These are phyloP conservation scores for Alcis repandata DNA, from an alignment of 2,888 invertebrate genomes.

Conservation along the genomic window DNA sequence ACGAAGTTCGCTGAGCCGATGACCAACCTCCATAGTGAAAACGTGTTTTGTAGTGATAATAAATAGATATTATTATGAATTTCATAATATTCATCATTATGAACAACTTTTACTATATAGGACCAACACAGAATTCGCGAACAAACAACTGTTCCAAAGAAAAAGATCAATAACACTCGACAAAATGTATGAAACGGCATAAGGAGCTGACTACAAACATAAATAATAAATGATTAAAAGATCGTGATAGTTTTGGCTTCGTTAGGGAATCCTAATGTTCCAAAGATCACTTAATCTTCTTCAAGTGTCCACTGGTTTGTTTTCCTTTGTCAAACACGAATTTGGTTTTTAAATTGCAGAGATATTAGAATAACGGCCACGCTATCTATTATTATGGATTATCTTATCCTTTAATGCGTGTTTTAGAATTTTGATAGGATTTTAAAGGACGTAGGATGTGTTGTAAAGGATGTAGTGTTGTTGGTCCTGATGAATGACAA, in stretches of 20 bases:
- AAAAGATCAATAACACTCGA: too few relatives aligned
- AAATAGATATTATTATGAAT: too few relatives aligned
- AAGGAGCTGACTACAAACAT: too few relatives aligned
- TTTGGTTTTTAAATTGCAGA: slow-evolving; percentile 64
- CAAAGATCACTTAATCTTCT: slow-evolving; percentile 69
- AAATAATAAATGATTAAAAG: neutral
- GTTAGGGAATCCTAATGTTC: slow-evolving; percentile 47
- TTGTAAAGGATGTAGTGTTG: slow-evolving; percentile 21
- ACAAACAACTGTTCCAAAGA: too few relatives aligned
- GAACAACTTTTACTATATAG: too few relatives aligned
- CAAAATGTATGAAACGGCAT: too few relatives aligned
- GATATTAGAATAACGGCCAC: slow-evolving; percentile 34
- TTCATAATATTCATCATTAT: too few relatives aligned
- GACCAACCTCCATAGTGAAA: neutral
- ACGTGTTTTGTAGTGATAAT: too few relatives aligned
- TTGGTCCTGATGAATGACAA: slow-evolving; percentile 6
- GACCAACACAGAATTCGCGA: too few relatives aligned
- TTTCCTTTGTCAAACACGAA: slow-evolving; percentile 70
- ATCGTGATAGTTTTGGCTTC: neutral
- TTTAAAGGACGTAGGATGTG: slow-evolving; percentile 18
- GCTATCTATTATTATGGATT: slow-evolving; percentile 31
- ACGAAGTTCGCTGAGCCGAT: too few relatives aligned
- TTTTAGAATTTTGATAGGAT: slow-evolving; percentile 32
- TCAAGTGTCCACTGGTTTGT: slow-evolving; percentile 71
- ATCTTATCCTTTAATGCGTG: slow-evolving; percentile 36